Percentiles rank a stretch among this genome's conserved stretches.
These are phyloP conservation scores for Myrmophylax atrothorax DNA, from an alignment of 2,113 vertebrate genomes.

Conservation along the genomic window DNA sequence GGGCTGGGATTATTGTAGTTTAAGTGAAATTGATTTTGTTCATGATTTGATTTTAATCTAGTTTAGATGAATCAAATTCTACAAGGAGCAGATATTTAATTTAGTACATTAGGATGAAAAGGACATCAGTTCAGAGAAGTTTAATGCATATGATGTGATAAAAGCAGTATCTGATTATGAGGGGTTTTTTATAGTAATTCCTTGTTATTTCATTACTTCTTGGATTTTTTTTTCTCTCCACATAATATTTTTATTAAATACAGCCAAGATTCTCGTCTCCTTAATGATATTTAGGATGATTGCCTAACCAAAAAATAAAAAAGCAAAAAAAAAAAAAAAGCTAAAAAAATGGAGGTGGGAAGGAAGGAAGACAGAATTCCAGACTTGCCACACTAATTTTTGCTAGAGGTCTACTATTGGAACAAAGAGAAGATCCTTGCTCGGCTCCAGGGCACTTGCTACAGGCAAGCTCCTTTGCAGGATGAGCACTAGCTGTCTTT, in stretches of 20 bases:
- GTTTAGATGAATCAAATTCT: conserved; percentile 83
- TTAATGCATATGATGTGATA: conserved; percentile 79
- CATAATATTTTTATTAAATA: conserved; percentile 59
- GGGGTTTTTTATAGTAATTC: conserved; percentile 60
- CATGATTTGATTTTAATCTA: conserved; percentile 87
- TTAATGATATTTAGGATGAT: conserved; percentile 11
- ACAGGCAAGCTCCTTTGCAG: conserved; percentile 15
- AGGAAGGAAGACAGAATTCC: neutral
- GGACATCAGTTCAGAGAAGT: conserved; percentile 78
- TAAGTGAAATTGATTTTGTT: conserved; percentile 85
- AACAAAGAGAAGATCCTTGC: neutral
- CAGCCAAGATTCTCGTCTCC: conserved; percentile 14
- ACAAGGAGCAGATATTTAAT: conserved; percentile 85
- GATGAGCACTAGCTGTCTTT: conserved; percentile 44
- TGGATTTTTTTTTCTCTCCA: conserved; percentile 30
- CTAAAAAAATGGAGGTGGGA: neutral
- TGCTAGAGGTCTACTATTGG: neutral
- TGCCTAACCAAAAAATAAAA: neutral
- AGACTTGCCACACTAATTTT: neutral
- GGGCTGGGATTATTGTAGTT: conserved; percentile 81
- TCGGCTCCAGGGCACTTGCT: neutral
- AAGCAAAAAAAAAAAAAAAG: neutral
- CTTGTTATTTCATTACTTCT: conserved; percentile 75
- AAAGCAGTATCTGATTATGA: conserved; percentile 78
- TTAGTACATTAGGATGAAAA: conserved; percentile 83